A percentile compares a stretch with the other conserved stretches of the same genome.
These are phyloP conservation scores for Sarcophilus harrisii DNA, from an alignment of 2,797 vertebrate species.

Conservation along the genomic window DNA sequence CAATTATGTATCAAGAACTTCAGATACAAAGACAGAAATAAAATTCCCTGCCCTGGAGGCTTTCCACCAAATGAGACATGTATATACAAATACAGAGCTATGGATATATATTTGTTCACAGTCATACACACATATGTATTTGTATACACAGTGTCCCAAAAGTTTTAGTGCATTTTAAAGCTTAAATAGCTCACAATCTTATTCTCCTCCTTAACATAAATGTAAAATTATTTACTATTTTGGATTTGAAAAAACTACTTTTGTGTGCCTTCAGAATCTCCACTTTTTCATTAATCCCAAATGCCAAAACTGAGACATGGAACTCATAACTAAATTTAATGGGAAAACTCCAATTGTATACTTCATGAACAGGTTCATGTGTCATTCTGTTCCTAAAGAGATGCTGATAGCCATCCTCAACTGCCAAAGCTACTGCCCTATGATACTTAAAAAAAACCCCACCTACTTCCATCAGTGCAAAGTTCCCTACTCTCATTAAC, in stretches of 20 bases:
- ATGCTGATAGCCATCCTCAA: not conserved
- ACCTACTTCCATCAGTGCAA: constrained; percentile 26
- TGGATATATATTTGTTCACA: not conserved
- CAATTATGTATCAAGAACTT: not conserved
- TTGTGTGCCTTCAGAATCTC: constrained; percentile 26
- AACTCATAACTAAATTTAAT: constrained; percentile 13
- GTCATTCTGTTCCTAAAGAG: not conserved
- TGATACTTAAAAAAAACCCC: not conserved
- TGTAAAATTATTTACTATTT: not conserved
- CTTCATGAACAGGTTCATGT: constrained; percentile 28
- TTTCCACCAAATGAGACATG: not conserved
- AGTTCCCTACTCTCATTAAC: not conserved
- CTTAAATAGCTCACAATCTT: not conserved
- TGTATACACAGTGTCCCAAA: not conserved
- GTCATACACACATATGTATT: not conserved
- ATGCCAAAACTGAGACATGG: not conserved
- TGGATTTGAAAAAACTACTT: constrained; percentile 18
- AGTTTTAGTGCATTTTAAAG: not conserved
- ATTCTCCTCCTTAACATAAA: not conserved
- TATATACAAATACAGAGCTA: not conserved
- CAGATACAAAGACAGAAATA: not conserved
- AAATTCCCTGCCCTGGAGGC: not conserved
- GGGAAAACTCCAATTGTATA: constrained; percentile 35
- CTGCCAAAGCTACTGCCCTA: constrained; percentile 34
- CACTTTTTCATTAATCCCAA: constrained; percentile 38